Conservation (phyloP, 2,888 invertebrate species). For the Pterobdella sp. region DNA sequence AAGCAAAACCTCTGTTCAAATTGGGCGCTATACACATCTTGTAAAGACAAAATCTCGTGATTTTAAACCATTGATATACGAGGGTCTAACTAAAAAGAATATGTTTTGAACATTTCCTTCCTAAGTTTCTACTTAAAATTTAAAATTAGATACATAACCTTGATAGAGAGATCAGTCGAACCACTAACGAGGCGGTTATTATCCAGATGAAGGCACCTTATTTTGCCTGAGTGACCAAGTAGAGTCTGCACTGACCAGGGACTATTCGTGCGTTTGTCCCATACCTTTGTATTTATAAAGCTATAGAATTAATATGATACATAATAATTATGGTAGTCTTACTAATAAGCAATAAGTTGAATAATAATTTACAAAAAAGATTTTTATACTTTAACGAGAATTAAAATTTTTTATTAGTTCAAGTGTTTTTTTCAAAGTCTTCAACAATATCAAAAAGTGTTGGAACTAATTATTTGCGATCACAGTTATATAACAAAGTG, state of each 20-base stretch:
- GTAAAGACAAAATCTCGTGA: no score
- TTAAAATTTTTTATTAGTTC: not conserved
- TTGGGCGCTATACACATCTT: no score
- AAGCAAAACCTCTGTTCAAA: no score
- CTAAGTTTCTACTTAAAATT: not conserved
- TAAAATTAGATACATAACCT: conserved; percentile 54
- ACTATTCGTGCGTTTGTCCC: conserved; percentile 55
- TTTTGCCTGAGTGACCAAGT: conserved; percentile 55
- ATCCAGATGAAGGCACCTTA: conserved; percentile 54
- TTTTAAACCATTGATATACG: no score
- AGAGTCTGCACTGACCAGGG: conserved; percentile 55
- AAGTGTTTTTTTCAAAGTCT: no score
- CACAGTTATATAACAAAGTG: conserved; percentile 2
- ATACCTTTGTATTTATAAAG: conserved; percentile 46
- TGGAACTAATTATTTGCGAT: not conserved
- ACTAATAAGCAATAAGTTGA: no score
- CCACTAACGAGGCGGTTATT: conserved; percentile 66
- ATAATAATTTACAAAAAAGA: not conserved
- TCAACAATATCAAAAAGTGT: no score
- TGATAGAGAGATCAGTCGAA: conserved; percentile 87
- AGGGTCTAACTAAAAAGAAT: no score
- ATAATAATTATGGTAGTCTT: no score
- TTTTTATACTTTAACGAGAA: not conserved
- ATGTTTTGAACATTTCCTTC: no score
- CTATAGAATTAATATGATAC: no score